These are phyloP conservation scores for Keiferia lycopersicella DNA, from an alignment of 2,888 invertebrate genomes.

Conservation along the genomic window DNA sequence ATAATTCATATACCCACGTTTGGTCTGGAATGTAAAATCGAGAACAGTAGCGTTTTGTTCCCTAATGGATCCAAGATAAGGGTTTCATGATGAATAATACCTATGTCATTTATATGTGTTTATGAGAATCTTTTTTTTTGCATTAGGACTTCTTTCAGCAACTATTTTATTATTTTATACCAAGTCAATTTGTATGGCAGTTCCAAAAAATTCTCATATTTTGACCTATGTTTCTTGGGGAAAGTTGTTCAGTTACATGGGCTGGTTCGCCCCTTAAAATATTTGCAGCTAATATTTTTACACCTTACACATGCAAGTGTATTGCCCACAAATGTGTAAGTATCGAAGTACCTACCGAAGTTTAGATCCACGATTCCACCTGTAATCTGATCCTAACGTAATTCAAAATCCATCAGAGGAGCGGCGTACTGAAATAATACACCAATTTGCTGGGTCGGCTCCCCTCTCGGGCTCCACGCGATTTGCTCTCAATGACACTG, in stretches of 20 bases:
- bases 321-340: background rate
- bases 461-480: constrained; percentile 43
- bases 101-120: background rate
- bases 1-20: background rate
- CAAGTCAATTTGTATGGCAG: too few species aligned
- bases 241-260: too few species aligned
- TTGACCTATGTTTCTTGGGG: too few species aligned
- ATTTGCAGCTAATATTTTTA: too few species aligned
- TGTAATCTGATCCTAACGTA: constrained; percentile 18
- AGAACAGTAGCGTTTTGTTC: background rate
- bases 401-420: constrained; percentile 16
- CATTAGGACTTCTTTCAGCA: background rate
- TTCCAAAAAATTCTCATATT: too few species aligned
- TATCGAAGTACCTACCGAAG: background rate
- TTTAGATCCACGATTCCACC: background rate
- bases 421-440: constrained; percentile 26
- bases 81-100: background rate
- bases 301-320: too few species aligned
- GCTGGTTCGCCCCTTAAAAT: too few species aligned
- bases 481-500: constrained; percentile 67
- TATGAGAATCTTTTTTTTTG: background rate
- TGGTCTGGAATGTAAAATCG: background rate
- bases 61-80: background rate
- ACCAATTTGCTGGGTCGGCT: constrained; percentile 30
- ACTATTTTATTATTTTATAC: background rate